phyloP scores from a whole-genome alignment of 2,797 vertebrate genomes.

The Chrysocyon brachyurus region DNA sequence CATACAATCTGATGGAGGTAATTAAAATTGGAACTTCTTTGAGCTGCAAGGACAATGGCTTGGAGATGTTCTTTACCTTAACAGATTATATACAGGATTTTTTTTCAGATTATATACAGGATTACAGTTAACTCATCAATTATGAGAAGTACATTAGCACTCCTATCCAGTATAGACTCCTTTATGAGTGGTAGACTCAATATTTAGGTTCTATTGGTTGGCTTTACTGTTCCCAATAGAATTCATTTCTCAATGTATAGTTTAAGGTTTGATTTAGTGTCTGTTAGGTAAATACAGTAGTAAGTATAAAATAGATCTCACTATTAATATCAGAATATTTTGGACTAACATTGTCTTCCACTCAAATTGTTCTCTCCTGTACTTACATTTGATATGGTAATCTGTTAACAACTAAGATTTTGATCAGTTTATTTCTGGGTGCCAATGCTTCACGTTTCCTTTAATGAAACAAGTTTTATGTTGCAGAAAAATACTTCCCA shows the following conservation, averaged over 20 bases:
- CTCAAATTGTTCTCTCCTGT: background rate
- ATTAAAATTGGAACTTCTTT: conserved; percentile 7
- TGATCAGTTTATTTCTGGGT: conserved; percentile 47
- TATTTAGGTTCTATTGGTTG: background rate
- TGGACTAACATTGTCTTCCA: background rate
- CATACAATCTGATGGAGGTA: background rate
- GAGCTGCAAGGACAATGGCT: background rate
- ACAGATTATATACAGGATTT: background rate
- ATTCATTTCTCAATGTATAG: background rate
- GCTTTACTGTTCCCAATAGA: background rate
- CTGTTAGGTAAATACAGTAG: background rate
- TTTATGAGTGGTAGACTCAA: background rate
- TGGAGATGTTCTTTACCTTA: background rate
- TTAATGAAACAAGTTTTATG: conserved; percentile 69
- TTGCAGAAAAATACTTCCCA: conserved; percentile 65
- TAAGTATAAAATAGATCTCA: background rate
- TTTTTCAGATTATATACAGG: background rate
- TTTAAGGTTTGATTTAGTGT: background rate
- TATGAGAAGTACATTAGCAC: background rate
- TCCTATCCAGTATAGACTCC: background rate
- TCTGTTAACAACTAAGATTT: conserved; percentile 48
- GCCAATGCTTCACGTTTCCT: conserved; percentile 60
- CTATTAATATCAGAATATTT: conserved; percentile 29
- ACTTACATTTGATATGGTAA: background rate
- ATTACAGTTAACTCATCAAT: background rate